Base-by-base conservation (phyloP, 2,888 invertebrate genomes). In the Metacarcinus magister region DNA sequence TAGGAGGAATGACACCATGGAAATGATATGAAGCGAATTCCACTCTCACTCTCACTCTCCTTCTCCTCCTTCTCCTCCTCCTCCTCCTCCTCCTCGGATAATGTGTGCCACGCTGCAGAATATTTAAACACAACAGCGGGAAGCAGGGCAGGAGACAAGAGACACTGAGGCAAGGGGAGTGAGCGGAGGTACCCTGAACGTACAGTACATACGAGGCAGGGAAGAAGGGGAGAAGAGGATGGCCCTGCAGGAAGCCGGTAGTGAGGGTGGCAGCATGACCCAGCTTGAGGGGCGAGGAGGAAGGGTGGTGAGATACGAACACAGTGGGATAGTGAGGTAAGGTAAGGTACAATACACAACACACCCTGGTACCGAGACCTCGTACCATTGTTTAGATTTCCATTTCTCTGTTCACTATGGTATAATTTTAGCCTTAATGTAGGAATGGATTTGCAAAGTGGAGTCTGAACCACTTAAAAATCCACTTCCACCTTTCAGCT, bases 11-110 rank as follows among this genome's bases (percentile, higher is more conserved):
- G 87, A 19, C 39, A 16, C 87, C 87, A 87, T 87, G 87, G 87
- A 87, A 87, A 87, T 87, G 16, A 87, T 87, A 87, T 87, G 87
- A 87, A 87, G 87, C 87, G 39, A 87, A 87, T 87, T 87, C 32
- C 39, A 2, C 32, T 23, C 23, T 23, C 75, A 8, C 28, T n/a
- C 19, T 23, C 75, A n/a, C 19, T 54, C 54, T 2, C 19, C 19
- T 19, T 2, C 19, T 54, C 13, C 19, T 19, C 19, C 0, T 16
- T 2, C 54, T 19, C 19, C 54, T 54, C 54, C 54, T 54, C 54
- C 54, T 67, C 67, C 67, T 23, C 67, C 67, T 67, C 32, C 32
- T 39, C 82, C 32, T 87, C 39, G 39, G 87, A 87, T 39, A 87
- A 32, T 39, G 16, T 13, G 39, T 39, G 87, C 87, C 39, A 39